Percentiles rank a stretch among this genome's conserved stretches.
phyloP scores from a whole-genome alignment of 2,888 invertebrate genomes.

The Cremastinae sp. region DNA sequence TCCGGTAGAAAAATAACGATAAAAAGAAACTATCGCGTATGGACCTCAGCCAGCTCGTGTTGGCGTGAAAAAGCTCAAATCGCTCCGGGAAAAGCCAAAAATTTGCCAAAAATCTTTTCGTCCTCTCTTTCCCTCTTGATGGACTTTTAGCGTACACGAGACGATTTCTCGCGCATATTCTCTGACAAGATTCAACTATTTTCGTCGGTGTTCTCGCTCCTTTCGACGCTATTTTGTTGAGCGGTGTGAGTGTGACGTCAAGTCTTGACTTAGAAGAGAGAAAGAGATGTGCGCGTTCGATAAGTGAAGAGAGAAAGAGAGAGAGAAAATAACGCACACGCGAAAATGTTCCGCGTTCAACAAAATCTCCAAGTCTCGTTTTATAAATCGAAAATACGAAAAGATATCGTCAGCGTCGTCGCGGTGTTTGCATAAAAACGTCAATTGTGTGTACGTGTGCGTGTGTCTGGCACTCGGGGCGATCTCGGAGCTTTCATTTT shows the following conservation, averaged over 20 bases:
- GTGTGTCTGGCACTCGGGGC: slow-evolving; percentile 31
- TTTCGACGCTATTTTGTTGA: slow-evolving; percentile 57
- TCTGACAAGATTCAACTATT: slow-evolving; percentile 59
- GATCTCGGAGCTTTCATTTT: slow-evolving; percentile 48
- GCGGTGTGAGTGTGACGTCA: slow-evolving; percentile 60
- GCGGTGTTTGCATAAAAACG: slow-evolving; percentile 7
- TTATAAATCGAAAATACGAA: slow-evolving; percentile 40
- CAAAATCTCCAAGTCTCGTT: slow-evolving; percentile 34
- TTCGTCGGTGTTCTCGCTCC: slow-evolving; percentile 61
- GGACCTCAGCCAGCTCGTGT: slow-evolving; percentile 16
- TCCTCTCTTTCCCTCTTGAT: slow-evolving; percentile 12
- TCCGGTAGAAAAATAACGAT: background rate
- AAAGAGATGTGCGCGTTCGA: slow-evolving; percentile 17
- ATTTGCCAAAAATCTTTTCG: slow-evolving; percentile 30
- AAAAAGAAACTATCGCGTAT: too few relatives aligned
- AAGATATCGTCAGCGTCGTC: slow-evolving; percentile 21
- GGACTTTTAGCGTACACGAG: slow-evolving; percentile 47
- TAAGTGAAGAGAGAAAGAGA: slow-evolving; percentile 12
- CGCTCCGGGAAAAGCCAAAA: slow-evolving; percentile 51
- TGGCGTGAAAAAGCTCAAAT: slow-evolving; percentile 44
- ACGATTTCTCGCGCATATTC: slow-evolving; percentile 46
- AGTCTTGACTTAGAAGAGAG: slow-evolving; percentile 48
- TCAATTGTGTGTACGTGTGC: slow-evolving; percentile 24
- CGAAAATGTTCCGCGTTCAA: slow-evolving; percentile 28
- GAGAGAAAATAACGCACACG: slow-evolving; percentile 17